Evolutionary conservation across 1,140 invertebrate genomes (phyloP), one percentile per base, ranked within the genome.

Genomic region (Rhyacophila brunnea): DNA sequence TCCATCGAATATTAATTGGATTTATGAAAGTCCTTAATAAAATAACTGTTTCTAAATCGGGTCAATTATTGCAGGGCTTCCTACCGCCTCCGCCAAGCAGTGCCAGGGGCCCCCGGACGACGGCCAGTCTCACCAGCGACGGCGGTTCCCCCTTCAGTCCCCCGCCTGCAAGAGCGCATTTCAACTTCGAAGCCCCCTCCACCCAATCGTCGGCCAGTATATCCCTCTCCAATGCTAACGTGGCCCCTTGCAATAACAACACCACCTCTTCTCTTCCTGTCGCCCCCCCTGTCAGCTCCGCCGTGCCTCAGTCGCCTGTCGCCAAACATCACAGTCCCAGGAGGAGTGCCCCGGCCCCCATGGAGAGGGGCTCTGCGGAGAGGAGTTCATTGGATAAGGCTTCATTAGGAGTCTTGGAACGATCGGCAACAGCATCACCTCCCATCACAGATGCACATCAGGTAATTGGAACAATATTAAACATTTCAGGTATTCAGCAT

Each of bases 71-170:
- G 70, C 75, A 76, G 66, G 77, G 75, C 0, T 68, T 79, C 11
- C 82, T 88, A 18, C 85, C 87, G 17, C 85, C 86, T 1, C 85
- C 87, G 0, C 75, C 78, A 0, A 79, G 78, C 4, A 68, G 73
- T 0, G 70, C 71, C 1, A 67, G 48, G 38, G 71, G 70, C 38
- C 71, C 62, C 4, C 68, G 72, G 11, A 68, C 62, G 19, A 64
- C 69, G 0, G 53, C 20, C 7, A 61, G 58, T 11, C 4, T 55
- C 28, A 52, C 55, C 15, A 60, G 58, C 47, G 63, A 60, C n/a
- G 58, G 58, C 2, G 55, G 55, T 10, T 61, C 63, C 3, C 63
- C 63, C 1, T 65, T 65, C 49, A 65, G 63, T 35, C 63, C 63
- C 71, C 17, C 70, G 68, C 44, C 73, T 72, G 45, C 66, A 71